Conservation (phyloP, 2,888 invertebrate species). For the Andrena camellia region DNA sequence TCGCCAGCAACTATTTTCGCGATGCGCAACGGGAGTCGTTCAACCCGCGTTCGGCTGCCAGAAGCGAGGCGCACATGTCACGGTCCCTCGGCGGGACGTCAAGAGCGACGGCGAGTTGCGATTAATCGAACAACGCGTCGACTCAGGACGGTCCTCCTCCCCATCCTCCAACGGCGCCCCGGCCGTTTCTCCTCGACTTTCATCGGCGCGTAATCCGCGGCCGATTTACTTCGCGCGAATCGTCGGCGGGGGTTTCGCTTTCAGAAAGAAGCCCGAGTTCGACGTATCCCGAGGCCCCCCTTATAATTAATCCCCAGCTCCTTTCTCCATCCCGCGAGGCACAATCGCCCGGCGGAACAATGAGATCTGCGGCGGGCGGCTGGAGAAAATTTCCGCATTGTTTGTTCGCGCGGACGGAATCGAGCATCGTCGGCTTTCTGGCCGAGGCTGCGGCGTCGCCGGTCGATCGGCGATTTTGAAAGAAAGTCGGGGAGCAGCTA, state of each 20-base stretch:
- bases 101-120: background rate
- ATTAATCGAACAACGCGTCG: conserved; percentile 2
- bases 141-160: background rate
- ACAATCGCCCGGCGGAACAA: conserved; percentile 29
- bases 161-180: background rate
- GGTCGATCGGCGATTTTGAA: conserved; percentile 38
- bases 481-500: conserved; percentile 57
- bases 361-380: background rate
- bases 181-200: conserved; percentile 40
- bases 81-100: background rate
- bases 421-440: no score
- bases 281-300: background rate
- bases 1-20: no score
- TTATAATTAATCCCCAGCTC: conserved; percentile 38
- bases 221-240: conserved; percentile 24
- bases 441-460: conserved; percentile 1
- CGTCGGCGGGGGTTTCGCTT: conserved; percentile 29
- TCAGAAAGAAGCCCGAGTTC: conserved; percentile 25
- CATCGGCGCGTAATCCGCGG: conserved; percentile 38
- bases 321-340: conserved; percentile 35
- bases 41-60: no score
- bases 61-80: background rate
- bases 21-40: no score
- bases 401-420: conserved; percentile 15
- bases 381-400: conserved; percentile 44